These are phyloP conservation scores for Trissolcus basalis DNA, from an alignment of 1,140 invertebrate genomes.

Conservation along the genomic window DNA sequence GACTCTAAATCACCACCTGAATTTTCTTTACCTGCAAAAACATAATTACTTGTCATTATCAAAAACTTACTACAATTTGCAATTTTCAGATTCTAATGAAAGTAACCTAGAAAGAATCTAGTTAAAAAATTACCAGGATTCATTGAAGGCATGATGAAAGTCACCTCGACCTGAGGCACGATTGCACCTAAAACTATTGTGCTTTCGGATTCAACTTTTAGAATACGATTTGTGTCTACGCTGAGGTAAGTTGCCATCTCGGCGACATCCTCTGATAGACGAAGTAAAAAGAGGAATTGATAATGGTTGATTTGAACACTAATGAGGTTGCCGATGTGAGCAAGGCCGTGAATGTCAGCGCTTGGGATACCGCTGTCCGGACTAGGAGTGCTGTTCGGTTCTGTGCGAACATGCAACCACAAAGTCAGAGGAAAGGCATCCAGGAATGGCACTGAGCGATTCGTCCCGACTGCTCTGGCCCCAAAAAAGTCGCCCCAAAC, in stretches of 20 bases:
- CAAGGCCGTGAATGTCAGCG: conserved; percentile 82
- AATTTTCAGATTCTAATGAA: too few relatives aligned
- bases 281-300: conserved; percentile 91
- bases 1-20: conserved; percentile 87
- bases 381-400: conserved; percentile 30
- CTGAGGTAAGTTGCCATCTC: conserved; percentile 88
- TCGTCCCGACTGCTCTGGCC: conserved; percentile 82
- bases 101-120: too few relatives aligned
- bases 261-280: conserved; percentile 87
- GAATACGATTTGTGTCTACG: conserved; percentile 85
- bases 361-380: conserved; percentile 48
- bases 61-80: background rate
- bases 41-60: background rate
- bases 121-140: conserved; percentile 73
- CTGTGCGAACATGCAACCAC: conserved; percentile 81
- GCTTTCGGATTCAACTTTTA: conserved; percentile 77
- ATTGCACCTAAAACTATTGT: conserved; percentile 85
- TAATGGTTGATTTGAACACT: conserved; percentile 94
- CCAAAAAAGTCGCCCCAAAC: conserved; percentile 94
- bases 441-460: conserved; percentile 88
- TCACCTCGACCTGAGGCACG: conserved; percentile 90
- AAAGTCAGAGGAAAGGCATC: conserved; percentile 92
- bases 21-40: conserved; percentile 82
- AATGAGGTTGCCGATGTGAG: conserved; percentile 85
- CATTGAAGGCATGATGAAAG: conserved; percentile 88